phyloP scores from a whole-genome alignment of 2,113 vertebrate species.

The Neomonachus schauinslandi region DNA sequence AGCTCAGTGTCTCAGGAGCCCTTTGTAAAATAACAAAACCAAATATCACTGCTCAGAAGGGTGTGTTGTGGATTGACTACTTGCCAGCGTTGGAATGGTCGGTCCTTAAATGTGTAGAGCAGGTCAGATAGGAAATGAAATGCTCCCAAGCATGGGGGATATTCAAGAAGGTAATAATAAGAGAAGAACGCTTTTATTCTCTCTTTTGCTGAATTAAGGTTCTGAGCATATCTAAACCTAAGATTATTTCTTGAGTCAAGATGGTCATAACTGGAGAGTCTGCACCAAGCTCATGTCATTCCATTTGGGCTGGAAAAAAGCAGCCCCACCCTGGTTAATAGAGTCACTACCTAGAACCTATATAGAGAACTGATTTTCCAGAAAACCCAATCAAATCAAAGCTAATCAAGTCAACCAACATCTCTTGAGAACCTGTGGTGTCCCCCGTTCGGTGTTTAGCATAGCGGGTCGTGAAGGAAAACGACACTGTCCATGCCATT shows the following conservation, averaged over 20 bases:
- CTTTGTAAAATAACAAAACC: not conserved
- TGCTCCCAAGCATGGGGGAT: not conserved
- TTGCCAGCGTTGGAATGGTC: not conserved
- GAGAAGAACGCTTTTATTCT: not conserved
- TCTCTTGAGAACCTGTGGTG: not conserved
- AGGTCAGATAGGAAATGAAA: not conserved
- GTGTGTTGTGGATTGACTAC: not conserved
- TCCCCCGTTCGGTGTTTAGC: not conserved
- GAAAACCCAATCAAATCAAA: not conserved
- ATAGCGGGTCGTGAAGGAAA: rapidly evolving
- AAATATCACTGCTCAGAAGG: not conserved
- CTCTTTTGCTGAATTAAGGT: not conserved
- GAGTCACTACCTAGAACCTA: not conserved
- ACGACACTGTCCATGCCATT: rapidly evolving
- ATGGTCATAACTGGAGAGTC: not conserved
- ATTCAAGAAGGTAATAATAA: not conserved
- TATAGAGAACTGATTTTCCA: too few species aligned
- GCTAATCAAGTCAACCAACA: not conserved
- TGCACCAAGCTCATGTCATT: not conserved
- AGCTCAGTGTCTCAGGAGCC: not conserved
- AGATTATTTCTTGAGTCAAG: not conserved
- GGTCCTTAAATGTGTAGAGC: not conserved
- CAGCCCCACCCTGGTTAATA: not conserved
- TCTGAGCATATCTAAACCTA: not conserved
- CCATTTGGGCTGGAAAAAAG: not conserved